Base-by-base conservation (phyloP, 2,113 vertebrate genomes). In the Callipepla californica region DNA sequence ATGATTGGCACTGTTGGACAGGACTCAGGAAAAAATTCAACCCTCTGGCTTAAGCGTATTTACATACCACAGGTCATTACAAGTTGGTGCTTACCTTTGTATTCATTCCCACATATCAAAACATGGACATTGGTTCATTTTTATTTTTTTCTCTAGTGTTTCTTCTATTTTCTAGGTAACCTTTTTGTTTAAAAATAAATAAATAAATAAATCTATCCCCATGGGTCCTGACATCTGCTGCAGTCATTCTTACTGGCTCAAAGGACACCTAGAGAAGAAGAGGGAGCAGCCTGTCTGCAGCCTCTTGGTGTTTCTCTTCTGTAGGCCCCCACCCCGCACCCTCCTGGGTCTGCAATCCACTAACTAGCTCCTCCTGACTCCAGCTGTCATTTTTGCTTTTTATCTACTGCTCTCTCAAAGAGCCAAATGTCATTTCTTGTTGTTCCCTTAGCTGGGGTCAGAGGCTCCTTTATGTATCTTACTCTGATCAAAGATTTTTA, bases 301-400 rank as follows among this genome's bases (percentile, higher is more conserved):
- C 38, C 78, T 86, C 91, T 94, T 34, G 72, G 92, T 96, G 78
- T 95, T 87, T 93, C 69, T 95, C 85, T 90, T 96, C 75, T 4
- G 6, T 80, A 57, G 89, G 87, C 93, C 69, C 87, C 85, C 88
- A 95, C 94, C 83, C 93, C 85, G 94, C 95, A 95, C 95, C 93
- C 93, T 95, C 92, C 95, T 94, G 94, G 85, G 96, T 50, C 69
- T 81, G 85, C 92, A 95, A 95, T 96, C 85, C 94, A 47, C 96
- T 96, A 96, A 96, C 96, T 94, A 96, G 96, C 91, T 95, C 82
- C 82, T 95, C 87, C 90, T 94, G 95, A 95, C 94, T 96, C 96
- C 87, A 95, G 96, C 93, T 94, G 92, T 96, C 94, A 90, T 84
- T 95, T 96, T 93, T 72, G 42, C 89, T 96, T 95, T 95, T 96